Evolutionary conservation across 2,113 vertebrate genomes (phyloP).

Genomic region (Excalfactoria chinensis): DNA sequence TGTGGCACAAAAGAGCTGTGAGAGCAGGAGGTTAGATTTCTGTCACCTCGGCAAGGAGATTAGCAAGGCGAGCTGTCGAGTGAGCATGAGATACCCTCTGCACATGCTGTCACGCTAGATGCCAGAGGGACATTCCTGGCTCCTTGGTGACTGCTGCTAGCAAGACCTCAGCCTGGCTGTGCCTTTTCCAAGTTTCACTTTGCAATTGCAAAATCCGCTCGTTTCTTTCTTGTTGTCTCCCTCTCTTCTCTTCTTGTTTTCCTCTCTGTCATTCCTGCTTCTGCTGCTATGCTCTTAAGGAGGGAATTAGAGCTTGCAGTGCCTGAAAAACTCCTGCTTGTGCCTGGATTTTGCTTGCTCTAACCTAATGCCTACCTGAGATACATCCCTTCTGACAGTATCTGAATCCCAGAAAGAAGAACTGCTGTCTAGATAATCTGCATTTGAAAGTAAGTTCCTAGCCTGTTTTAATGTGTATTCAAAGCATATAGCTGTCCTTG

Average conservation of each 20-base stretch:
- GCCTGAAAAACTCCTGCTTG: neutral
- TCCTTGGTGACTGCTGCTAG: conserved; percentile 49
- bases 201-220: neutral
- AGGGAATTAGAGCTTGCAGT: neutral
- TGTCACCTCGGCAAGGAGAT: conserved; percentile 50
- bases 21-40: conserved; percentile 44
- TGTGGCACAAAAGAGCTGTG: conserved; percentile 20
- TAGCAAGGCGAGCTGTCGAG: conserved; percentile 65
- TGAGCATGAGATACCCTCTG: conserved; percentile 43
- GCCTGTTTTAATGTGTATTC: neutral
- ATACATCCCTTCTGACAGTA: neutral
- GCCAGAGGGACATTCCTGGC: conserved; percentile 56
- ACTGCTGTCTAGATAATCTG: neutral
- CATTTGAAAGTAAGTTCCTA: conserved; percentile 10
- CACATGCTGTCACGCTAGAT: conserved; percentile 40
- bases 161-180: neutral
- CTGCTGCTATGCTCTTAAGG: neutral
- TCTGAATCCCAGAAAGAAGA: conserved; percentile 14
- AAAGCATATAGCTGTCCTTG: neutral
- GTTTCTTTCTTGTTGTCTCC: neutral
- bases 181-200: conserved; percentile 8
- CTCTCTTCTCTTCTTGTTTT: neutral
- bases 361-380: neutral
- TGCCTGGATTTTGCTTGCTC: neutral
- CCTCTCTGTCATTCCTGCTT: neutral